phyloP scores from a whole-genome alignment of 1,140 invertebrate species.

The Drosophila kanapiae region DNA sequence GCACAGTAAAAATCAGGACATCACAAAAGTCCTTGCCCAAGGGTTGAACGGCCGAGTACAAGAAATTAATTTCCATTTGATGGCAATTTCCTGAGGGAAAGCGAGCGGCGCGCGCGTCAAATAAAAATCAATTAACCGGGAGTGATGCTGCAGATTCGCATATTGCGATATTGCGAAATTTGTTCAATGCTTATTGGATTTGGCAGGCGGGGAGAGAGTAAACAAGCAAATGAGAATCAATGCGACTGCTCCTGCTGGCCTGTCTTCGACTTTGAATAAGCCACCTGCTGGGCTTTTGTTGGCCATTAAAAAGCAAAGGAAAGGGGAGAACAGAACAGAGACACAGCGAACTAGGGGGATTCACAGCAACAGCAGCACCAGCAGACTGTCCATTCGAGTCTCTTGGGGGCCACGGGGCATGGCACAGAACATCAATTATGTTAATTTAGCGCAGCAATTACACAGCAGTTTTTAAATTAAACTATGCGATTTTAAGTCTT shows the following conservation, averaged over 20 bases:
- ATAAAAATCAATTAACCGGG: constrained; percentile 77
- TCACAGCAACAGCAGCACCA: not conserved
- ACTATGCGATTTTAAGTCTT: constrained; percentile 27
- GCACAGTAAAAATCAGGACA: not conserved
- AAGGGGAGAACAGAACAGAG: not conserved
- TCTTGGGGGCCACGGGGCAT: constrained; percentile 32
- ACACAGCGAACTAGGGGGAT: constrained; percentile 9
- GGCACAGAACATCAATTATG: constrained; percentile 71
- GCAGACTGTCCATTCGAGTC: constrained; percentile 16
- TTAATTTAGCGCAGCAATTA: constrained; percentile 76
- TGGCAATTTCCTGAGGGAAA: constrained; percentile 34
- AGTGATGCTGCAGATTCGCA: constrained; percentile 76
- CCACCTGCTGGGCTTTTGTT: constrained; percentile 75
- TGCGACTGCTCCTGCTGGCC: constrained; percentile 44
- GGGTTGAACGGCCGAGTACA: constrained; percentile 5
- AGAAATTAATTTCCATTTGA: constrained; percentile 42
- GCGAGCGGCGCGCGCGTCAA: constrained; percentile 33
- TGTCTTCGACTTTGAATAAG: constrained; percentile 22
- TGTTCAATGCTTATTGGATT: constrained; percentile 75
- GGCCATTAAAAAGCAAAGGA: constrained; percentile 5
- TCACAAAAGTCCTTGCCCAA: constrained; percentile 5
- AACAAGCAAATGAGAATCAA: constrained; percentile 73
- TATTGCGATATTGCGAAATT: constrained; percentile 46
- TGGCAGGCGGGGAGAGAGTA: constrained; percentile 36
- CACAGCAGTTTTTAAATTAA: constrained; percentile 59